A percentile compares a stretch with the other conserved stretches of the same genome.
Conservation (phyloP, 2,888 invertebrate genomes). For the Ctena decussata region DNA sequence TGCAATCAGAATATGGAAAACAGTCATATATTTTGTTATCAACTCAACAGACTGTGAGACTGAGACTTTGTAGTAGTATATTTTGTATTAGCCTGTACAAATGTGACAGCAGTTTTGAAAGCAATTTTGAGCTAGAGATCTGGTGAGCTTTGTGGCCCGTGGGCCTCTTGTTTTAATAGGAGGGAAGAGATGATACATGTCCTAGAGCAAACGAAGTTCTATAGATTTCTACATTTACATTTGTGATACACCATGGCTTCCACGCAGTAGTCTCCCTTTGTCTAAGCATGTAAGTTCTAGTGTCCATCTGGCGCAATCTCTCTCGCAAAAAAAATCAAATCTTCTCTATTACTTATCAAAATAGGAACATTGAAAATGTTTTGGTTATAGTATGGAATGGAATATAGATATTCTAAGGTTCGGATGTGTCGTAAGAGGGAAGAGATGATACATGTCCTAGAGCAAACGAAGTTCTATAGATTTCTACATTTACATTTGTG, state of each 20-base stretch:
- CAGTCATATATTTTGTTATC: too few species aligned
- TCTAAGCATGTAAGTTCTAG: neutral
- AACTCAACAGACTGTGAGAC: too few species aligned
- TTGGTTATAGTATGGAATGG: conserved; percentile 20
- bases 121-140: too few species aligned
- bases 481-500: neutral
- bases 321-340: conserved; percentile 6
- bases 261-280: neutral
- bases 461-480: neutral
- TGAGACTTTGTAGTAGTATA: too few species aligned
- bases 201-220: neutral
- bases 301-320: neutral
- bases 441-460: neutral
- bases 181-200: neutral
- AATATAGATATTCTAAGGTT: conserved; percentile 23
- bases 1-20: too few species aligned
- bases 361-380: conserved; percentile 31
- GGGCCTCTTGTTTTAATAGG: too few species aligned
- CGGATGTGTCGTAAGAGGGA: conserved; percentile 1
- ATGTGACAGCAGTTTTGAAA: too few species aligned
- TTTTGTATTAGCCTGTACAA: too few species aligned
- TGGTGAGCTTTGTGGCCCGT: too few species aligned
- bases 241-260: neutral
- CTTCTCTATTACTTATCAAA: conserved; percentile 13
- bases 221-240: neutral